phyloP scores from a whole-genome alignment of 2,113 vertebrate genomes.

The Zosterops lateralis region DNA sequence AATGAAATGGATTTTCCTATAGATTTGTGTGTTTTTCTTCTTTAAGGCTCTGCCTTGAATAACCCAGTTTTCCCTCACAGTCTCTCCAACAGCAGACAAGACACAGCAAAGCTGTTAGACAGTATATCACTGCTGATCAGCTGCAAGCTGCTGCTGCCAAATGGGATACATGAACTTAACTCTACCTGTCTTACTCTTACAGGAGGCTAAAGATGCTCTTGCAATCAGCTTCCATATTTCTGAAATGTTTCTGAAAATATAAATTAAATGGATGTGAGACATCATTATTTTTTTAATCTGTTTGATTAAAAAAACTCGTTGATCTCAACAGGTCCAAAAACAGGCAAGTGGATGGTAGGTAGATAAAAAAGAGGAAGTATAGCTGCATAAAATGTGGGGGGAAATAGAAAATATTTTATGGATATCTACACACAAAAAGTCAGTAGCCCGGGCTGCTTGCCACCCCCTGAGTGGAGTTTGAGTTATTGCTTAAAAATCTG shows the following conservation, averaged over 20 bases:
- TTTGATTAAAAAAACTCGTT: background rate
- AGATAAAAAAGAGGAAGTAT: background rate
- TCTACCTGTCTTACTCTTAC: background rate
- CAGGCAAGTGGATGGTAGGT: background rate
- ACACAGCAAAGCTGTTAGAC: background rate
- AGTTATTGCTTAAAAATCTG: background rate
- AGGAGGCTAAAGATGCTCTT: background rate
- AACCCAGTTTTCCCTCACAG: constrained; percentile 14
- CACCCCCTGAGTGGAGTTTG: background rate
- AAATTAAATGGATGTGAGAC: background rate
- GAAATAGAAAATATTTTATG: background rate
- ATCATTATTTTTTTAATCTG: background rate
- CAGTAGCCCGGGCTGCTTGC: background rate
- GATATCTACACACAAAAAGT: background rate
- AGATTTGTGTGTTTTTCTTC: background rate
- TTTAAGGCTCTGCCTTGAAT: background rate
- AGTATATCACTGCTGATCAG: background rate
- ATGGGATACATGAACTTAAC: background rate
- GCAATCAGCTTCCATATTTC: background rate
- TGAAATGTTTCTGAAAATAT: constrained; percentile 11
- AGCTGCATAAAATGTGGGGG: background rate
- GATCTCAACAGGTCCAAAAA: background rate
- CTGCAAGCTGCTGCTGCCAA: background rate
- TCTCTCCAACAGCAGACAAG: constrained; percentile 12
- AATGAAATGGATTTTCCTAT: background rate